These are phyloP conservation scores for Speoplatyrhinus poulsoni DNA, from an alignment of 2,113 vertebrate species.

Conservation along the genomic window DNA sequence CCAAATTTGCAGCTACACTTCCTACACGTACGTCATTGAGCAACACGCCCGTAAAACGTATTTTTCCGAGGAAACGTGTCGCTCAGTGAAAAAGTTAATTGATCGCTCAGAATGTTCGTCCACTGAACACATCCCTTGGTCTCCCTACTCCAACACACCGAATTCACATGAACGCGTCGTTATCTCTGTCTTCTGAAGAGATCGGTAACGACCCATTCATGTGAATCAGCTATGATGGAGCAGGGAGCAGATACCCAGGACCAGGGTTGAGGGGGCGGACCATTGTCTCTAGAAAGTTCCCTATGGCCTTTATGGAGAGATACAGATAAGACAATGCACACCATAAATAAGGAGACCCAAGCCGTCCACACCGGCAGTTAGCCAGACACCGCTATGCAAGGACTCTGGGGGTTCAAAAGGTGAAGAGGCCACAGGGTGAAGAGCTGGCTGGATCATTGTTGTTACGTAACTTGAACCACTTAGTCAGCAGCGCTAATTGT, in stretches of 20 bases:
- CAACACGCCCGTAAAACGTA: too few relatives aligned
- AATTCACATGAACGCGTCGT: too few relatives aligned
- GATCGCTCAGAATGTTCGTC: too few relatives aligned
- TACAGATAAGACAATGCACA: background rate
- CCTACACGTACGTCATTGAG: too few relatives aligned
- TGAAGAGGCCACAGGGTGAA: conserved; percentile 18
- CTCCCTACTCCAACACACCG: too few relatives aligned
- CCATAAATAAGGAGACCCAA: conserved; percentile 35
- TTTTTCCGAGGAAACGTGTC: too few relatives aligned
- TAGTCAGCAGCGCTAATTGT: background rate
- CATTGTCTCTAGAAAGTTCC: conserved; percentile 1
- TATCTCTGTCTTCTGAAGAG: too few relatives aligned
- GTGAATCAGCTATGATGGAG: too few relatives aligned
- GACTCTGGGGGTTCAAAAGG: conserved; percentile 28
- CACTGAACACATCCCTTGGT: too few relatives aligned
- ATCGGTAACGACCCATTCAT: too few relatives aligned
- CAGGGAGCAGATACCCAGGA: background rate
- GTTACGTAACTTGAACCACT: background rate
- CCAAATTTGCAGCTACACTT: too few relatives aligned
- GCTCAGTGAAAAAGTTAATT: too few relatives aligned
- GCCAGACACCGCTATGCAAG: conserved; percentile 3
- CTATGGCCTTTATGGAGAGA: conserved; percentile 19
- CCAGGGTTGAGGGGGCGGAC: background rate
- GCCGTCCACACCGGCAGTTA: conserved; percentile 4
- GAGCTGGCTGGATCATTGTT: background rate